Evolutionary conservation across 2,797 vertebrate genomes (phyloP).

Genomic region (Silurus lanzhouensis): DNA sequence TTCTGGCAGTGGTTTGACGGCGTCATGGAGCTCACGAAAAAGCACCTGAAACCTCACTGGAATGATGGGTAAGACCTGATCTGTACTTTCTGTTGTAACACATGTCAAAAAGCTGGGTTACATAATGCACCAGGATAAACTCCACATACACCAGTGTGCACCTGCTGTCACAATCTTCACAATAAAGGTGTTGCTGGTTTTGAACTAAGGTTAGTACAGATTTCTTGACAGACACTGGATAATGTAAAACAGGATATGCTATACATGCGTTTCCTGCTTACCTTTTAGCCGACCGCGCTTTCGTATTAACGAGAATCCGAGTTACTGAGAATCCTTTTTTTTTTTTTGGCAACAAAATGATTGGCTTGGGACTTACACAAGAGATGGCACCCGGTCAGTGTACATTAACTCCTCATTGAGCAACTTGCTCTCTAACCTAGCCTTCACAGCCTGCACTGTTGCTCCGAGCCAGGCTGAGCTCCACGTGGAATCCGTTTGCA

Average conservation of each 20-base stretch:
- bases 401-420: slow-evolving; percentile 32
- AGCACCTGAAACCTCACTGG: slow-evolving; percentile 83
- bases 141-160: not conserved
- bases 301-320: slow-evolving; percentile 5
- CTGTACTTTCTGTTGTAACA: not conserved
- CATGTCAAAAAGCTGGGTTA: not conserved
- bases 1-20: slow-evolving; percentile 92
- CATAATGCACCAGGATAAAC: not conserved
- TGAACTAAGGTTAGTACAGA: not conserved
- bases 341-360: slow-evolving; percentile 31
- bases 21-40: slow-evolving; percentile 87
- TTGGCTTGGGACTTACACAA: slow-evolving; percentile 43
- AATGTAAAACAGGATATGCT: not conserved
- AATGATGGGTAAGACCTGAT: slow-evolving; percentile 82
- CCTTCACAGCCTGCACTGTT: not conserved
- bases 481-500: not conserved
- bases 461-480: not conserved
- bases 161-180: not conserved
- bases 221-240: not conserved
- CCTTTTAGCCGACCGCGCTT: not conserved
- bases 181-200: not conserved
- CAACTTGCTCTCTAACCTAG: slow-evolving; percentile 39
- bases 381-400: slow-evolving; percentile 31
- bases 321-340: slow-evolving; percentile 33
- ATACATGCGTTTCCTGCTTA: not conserved